A percentile compares a stretch with the other conserved stretches of the same genome.
These are phyloP conservation scores for Scaptomyza caliginosa DNA, from an alignment of 2,888 invertebrate species.

Conservation along the genomic window DNA sequence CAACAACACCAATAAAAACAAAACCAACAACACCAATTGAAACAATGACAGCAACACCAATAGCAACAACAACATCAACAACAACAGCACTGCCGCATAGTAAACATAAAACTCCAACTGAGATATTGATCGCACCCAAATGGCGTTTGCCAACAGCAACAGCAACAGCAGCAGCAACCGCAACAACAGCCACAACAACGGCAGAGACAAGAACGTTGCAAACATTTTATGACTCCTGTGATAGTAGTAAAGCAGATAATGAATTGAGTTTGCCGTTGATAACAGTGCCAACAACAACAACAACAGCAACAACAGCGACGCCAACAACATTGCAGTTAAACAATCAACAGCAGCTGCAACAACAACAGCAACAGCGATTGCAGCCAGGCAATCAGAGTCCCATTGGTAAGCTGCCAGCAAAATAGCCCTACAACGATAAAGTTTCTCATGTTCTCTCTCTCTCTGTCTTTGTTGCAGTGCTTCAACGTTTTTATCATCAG, in stretches of 20 bases:
- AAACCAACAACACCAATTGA: constrained; percentile 28
- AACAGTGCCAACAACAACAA: constrained; percentile 30
- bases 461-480: constrained; percentile 83
- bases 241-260: constrained; percentile 50
- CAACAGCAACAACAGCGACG: constrained; percentile 36
- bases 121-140: constrained; percentile 33
- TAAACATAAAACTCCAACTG: constrained; percentile 40
- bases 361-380: constrained; percentile 69
- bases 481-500: constrained; percentile 91
- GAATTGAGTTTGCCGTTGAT: constrained; percentile 35
- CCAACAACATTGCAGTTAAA: constrained; percentile 37
- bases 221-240: constrained; percentile 58
- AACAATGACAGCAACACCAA: constrained; percentile 39
- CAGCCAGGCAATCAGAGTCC: constrained; percentile 90
- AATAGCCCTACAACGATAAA: too few species aligned
- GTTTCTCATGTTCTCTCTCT: too few species aligned
- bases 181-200: constrained; percentile 14
- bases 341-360: constrained; percentile 81
- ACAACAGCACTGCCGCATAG: constrained; percentile 43
- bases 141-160: constrained; percentile 55
- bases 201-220: not conserved
- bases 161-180: not conserved
- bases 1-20: constrained; percentile 30
- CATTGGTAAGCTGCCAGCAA: constrained; percentile 85
- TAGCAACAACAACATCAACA: constrained; percentile 35